Conservation (phyloP, 1,140 invertebrate genomes). For the Calephelis virginiensis region DNA sequence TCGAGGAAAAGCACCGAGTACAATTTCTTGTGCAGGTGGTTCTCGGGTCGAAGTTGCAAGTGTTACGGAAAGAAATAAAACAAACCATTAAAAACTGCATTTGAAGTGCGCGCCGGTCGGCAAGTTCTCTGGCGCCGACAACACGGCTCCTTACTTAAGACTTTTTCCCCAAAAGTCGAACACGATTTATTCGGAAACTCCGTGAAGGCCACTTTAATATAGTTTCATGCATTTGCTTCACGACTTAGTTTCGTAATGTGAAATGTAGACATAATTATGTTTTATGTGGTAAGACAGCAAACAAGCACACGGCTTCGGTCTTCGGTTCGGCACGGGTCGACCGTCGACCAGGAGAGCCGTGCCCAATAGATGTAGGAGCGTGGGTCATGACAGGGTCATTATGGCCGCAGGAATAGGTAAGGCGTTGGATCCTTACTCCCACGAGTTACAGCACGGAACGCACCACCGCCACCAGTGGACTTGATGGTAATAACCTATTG, state of each 20-base stretch:
- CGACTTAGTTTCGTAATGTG: not conserved
- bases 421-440: too few species aligned
- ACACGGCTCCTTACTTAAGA: slow-evolving; percentile 37
- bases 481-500: too few species aligned
- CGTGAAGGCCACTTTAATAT: slow-evolving; percentile 22
- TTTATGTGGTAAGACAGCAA: too few species aligned
- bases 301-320: too few species aligned
- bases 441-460: too few species aligned
- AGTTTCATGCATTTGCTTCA: slow-evolving; percentile 27
- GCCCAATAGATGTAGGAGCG: too few species aligned
- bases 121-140: slow-evolving; percentile 17
- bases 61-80: not conserved
- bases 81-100: not conserved
- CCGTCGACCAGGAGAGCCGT: too few species aligned
- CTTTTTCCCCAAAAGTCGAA: slow-evolving; percentile 39
- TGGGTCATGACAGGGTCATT: too few species aligned
- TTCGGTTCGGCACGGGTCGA: too few species aligned
- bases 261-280: not conserved
- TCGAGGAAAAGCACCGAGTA: too few species aligned
- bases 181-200: slow-evolving; percentile 29
- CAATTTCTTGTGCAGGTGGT: not conserved
- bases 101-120: not conserved
- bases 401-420: too few species aligned
- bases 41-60: not conserved
- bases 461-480: too few species aligned